Evolutionary conservation across 1,140 invertebrate genomes (phyloP).

Genomic region (Agrypnia vestita): DNA sequence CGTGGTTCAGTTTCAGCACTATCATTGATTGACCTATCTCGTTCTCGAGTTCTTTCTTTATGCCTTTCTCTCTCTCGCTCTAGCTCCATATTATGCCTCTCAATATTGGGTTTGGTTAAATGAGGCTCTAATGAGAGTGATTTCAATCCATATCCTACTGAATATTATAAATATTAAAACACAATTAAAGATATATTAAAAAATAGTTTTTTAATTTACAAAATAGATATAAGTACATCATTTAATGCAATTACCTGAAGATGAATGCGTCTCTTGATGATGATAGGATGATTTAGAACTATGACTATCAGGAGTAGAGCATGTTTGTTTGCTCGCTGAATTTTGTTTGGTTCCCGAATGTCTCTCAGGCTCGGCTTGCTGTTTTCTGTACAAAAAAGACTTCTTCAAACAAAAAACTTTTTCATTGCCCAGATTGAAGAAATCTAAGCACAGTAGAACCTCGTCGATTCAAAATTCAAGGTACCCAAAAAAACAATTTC

Average conservation of each 20-base stretch:
- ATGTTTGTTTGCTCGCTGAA: conserved; percentile 52
- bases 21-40: conserved; percentile 51
- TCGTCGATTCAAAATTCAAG: no score
- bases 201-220: no score
- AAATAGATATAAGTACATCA: background rate
- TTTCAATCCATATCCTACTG: conserved; percentile 55
- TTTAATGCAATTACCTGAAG: conserved; percentile 24
- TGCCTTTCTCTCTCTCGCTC: conserved; percentile 66
- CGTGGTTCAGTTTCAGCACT: conserved; percentile 49
- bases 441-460: no score
- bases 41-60: conserved; percentile 60
- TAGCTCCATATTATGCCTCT: conserved; percentile 72
- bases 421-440: background rate
- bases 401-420: background rate
- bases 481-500: no score
- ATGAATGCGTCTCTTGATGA: conserved; percentile 51
- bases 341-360: conserved; percentile 66
- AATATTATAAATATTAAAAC: conserved; percentile 15
- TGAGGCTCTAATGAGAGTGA: conserved; percentile 71
- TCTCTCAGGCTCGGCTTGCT: conserved; percentile 70
- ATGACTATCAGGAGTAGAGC: conserved; percentile 59
- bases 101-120: conserved; percentile 71
- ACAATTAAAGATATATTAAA: no score
- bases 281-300: conserved; percentile 59
- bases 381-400: conserved; percentile 63